These are phyloP conservation scores for Anguilla anguilla DNA, from an alignment of 2,797 vertebrate species.

Conservation along the genomic window DNA sequence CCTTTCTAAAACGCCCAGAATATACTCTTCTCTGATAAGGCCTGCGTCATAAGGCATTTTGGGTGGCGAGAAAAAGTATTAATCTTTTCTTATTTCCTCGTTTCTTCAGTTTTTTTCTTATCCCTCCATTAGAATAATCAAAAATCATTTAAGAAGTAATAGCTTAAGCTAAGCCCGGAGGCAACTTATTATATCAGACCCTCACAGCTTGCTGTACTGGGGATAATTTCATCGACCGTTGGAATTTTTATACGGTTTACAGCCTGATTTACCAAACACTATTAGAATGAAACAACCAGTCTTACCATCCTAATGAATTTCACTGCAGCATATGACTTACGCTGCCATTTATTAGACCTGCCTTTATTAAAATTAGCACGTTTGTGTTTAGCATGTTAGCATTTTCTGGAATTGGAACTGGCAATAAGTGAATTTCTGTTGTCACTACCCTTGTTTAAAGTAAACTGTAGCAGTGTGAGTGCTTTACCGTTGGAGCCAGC, in stretches of 20 bases:
- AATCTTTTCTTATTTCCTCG: neutral
- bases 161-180: slow-evolving; percentile 21
- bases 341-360: neutral
- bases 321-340: neutral
- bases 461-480: neutral
- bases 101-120: neutral
- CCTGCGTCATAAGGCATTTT: neutral
- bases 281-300: slow-evolving; percentile 8
- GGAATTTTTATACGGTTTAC: slow-evolving; percentile 8
- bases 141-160: slow-evolving; percentile 18
- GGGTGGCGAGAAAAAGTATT: neutral
- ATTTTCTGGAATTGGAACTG: neutral
- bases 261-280: slow-evolving; percentile 21
- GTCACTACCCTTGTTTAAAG: neutral
- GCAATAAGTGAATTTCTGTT: neutral
- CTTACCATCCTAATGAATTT: neutral
- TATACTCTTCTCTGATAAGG: neutral
- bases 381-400: too few species aligned
- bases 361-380: neutral
- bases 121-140: slow-evolving; percentile 5
- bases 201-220: slow-evolving; percentile 11
- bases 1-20: neutral
- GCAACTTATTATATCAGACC: slow-evolving; percentile 19
- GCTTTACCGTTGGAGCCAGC: neutral
- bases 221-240: neutral